Evolutionary conservation across 1,140 invertebrate species (phyloP).

Genomic region (Papilio polytes): DNA sequence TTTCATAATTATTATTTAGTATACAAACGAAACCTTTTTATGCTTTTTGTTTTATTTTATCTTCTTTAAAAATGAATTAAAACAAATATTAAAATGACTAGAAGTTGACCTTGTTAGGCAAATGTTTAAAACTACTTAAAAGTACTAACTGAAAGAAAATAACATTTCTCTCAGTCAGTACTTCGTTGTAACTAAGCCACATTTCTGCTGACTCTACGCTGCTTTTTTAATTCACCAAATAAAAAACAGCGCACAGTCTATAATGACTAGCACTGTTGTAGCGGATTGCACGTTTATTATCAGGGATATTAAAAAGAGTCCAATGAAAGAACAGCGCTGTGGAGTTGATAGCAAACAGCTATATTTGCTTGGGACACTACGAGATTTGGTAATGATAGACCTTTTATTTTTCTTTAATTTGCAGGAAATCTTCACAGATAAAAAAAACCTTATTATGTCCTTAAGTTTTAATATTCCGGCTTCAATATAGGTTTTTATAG

Average conservation of each 20-base stretch:
- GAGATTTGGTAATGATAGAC: neutral
- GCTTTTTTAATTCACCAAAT: neutral
- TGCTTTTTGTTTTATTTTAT: too few relatives aligned
- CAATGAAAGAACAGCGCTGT: neutral
- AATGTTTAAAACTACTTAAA: neutral
- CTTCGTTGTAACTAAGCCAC: neutral
- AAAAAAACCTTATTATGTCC: too few relatives aligned
- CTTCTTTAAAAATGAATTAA: too few relatives aligned
- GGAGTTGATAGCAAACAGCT: neutral
- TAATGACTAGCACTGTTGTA: neutral
- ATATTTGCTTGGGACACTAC: neutral
- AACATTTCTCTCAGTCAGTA: neutral
- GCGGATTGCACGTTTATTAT: neutral
- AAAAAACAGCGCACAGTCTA: neutral
- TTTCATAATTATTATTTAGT: too few relatives aligned
- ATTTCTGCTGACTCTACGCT: neutral
- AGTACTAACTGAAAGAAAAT: neutral
- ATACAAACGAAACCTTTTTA: too few relatives aligned
- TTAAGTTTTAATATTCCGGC: neutral
- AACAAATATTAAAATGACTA: too few relatives aligned
- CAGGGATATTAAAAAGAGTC: neutral
- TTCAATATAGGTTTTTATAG: neutral
- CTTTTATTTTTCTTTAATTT: too few relatives aligned
- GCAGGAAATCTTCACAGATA: too few relatives aligned
- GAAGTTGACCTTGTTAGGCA: neutral